Evolutionary conservation across 2,797 vertebrate species (phyloP).

Genomic region (Bovichtus variegatus): DNA sequence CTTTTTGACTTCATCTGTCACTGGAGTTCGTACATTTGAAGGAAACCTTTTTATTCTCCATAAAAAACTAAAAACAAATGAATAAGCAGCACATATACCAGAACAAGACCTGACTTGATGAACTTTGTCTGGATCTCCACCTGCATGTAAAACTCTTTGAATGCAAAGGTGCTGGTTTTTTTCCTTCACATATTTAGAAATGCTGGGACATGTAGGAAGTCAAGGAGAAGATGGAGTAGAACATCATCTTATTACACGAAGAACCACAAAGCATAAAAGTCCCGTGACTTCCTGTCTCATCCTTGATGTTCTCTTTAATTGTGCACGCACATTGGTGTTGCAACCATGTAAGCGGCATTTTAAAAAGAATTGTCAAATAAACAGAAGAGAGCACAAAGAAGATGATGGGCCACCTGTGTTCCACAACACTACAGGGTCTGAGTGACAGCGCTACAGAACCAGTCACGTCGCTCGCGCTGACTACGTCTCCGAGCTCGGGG

Average conservation of each 20-base stretch:
- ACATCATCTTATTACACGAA: too few relatives aligned
- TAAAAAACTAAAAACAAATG: not conserved
- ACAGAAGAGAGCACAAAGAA: too few relatives aligned
- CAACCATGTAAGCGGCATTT: too few relatives aligned
- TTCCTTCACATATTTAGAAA: too few relatives aligned
- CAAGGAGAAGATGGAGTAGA: too few relatives aligned
- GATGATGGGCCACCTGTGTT: not conserved
- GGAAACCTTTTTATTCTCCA: not conserved
- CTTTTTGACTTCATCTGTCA: not conserved
- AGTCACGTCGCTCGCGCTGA: not conserved
- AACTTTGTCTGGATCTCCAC: not conserved
- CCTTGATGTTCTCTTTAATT: too few relatives aligned
- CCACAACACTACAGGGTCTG: not conserved
- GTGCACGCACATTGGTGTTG: too few relatives aligned
- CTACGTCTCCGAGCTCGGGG: constrained; percentile 90
- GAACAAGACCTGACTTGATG: not conserved
- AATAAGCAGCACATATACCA: not conserved
- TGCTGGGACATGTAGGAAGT: constrained; percentile 22
- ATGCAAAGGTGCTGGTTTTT: too few relatives aligned
- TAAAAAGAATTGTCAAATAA: too few relatives aligned
- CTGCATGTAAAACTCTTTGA: not conserved
- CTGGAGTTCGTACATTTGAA: not conserved
- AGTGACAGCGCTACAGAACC: not conserved
- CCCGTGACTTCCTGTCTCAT: too few relatives aligned
- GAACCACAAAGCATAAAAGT: too few relatives aligned